Conservation (phyloP, 1,140 invertebrate species). For the Drosophila sechellia region DNA sequence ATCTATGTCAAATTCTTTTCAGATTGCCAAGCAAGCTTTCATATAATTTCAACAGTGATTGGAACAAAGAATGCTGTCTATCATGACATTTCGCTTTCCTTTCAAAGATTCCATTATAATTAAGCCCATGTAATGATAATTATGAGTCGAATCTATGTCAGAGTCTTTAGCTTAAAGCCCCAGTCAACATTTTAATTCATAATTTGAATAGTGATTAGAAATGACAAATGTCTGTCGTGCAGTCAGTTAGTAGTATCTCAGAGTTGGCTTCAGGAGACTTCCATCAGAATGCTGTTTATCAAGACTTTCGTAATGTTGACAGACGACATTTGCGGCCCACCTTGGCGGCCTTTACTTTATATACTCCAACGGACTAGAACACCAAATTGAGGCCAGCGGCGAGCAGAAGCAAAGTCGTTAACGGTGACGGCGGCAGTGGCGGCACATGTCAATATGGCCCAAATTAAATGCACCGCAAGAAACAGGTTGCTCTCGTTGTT, state of each 20-base stretch:
- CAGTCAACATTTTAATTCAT: neutral
- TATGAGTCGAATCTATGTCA: neutral
- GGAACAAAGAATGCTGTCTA: neutral
- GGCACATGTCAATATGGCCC: conserved; percentile 78
- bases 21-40: neutral
- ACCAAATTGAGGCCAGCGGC: conserved; percentile 49
- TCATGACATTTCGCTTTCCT: neutral
- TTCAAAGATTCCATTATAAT: neutral
- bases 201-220: conserved; percentile 25
- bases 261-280: conserved; percentile 21
- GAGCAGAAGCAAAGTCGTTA: conserved; percentile 58
- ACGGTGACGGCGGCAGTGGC: conserved; percentile 23
- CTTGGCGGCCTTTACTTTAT: conserved; percentile 51
- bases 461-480: conserved; percentile 67
- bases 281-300: conserved; percentile 49
- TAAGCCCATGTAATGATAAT: neutral
- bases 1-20: neutral
- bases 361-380: conserved; percentile 48
- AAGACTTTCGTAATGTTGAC: conserved; percentile 45
- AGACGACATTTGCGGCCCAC: conserved; percentile 48
- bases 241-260: neutral
- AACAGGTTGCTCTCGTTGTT: conserved; percentile 62
- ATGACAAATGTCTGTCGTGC: conserved; percentile 6
- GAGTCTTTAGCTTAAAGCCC: neutral
- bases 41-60: conserved; percentile 8